Base-by-base conservation (phyloP, 2,113 vertebrate species). In the Agelaius phoeniceus region DNA sequence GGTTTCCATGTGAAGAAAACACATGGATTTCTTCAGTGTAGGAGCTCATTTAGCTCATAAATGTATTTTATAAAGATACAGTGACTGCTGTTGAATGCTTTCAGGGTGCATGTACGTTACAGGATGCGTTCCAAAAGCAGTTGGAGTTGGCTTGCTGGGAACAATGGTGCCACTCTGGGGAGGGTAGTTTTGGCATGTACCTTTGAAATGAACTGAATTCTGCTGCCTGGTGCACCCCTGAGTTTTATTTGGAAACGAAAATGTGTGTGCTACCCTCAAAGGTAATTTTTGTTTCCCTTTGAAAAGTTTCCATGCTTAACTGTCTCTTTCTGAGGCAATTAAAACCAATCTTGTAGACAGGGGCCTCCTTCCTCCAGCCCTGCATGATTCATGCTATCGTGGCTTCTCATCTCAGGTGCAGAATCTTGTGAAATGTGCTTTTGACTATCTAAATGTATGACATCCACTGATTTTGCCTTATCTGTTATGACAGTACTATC, bases 381-480 rank as follows among this genome's bases (percentile, higher is more conserved):
- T 78, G 68, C 35, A 2, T 97, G 94, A 97, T 63, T 97, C 94
- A 90, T 15, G 49, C 76, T 95, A 92, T 96, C 61, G 0, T 65
- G 74, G 69, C 83, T 75, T 58, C 88, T 94, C 86, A 96, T 96
- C 96, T 94, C 83, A 81, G 88, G 83, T 89, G 73, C 89, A 84
- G 65, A 93, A 92, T 59, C 94, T 94, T 94, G 92, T 94, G 96
- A 96, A 96, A 96, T 66, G 69, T 8, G 0, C 83, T 95, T 93
- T 61, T 79, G 18, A 82, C 86, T 93, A 54, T 92, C 88, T 95
- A 67, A 95, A 76, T 46, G 62, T 92, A 84, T 92, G 86, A 87
- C 92, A 96, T 96, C 83, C 88, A 81, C 92, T 88, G 96, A 72
- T 84, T 96, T 93, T 93, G 31, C 90, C 65, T 93, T 96, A 94